Conservation (phyloP, 1,140 invertebrate species). For the Harpegnathos saltator region DNA sequence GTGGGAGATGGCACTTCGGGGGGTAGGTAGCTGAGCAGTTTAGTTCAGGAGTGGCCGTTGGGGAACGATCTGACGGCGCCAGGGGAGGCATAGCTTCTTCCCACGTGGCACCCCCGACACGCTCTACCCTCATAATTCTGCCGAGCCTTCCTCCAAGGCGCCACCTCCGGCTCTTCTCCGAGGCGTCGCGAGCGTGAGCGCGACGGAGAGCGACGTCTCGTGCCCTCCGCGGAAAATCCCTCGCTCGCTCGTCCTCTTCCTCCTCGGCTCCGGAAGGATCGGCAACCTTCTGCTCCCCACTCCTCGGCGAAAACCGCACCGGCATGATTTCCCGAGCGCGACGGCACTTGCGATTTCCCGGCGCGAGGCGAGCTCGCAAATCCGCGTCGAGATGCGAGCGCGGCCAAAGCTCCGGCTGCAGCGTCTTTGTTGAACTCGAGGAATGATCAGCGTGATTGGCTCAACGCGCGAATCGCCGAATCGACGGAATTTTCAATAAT, state of each 20-base stretch:
- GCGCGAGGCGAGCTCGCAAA: constrained; percentile 19
- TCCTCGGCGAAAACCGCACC: constrained; percentile 61
- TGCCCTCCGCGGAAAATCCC: constrained; percentile 32
- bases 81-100: constrained; percentile 84
- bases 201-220: constrained; percentile 49
- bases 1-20: constrained; percentile 69
- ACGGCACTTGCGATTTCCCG: constrained; percentile 30
- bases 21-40: constrained; percentile 80
- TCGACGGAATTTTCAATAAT: too few relatives aligned
- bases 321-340: constrained; percentile 67
- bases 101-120: constrained; percentile 82
- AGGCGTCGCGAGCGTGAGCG: constrained; percentile 52
- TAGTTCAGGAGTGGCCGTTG: constrained; percentile 83
- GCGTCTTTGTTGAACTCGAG: too few relatives aligned
- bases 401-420: constrained; percentile 4
- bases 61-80: constrained; percentile 84
- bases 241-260: constrained; percentile 2
- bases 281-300: constrained; percentile 41
- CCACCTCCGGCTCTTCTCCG: constrained; percentile 66
- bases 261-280: constrained; percentile 46
- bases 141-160: constrained; percentile 62
- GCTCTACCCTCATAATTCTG: constrained; percentile 83
- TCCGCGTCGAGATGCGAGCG: background rate
- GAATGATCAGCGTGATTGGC: too few relatives aligned
- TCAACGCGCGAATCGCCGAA: too few relatives aligned